These are phyloP conservation scores for Micropterix aruncella DNA, from an alignment of 2,888 invertebrate genomes.

Conservation along the genomic window DNA sequence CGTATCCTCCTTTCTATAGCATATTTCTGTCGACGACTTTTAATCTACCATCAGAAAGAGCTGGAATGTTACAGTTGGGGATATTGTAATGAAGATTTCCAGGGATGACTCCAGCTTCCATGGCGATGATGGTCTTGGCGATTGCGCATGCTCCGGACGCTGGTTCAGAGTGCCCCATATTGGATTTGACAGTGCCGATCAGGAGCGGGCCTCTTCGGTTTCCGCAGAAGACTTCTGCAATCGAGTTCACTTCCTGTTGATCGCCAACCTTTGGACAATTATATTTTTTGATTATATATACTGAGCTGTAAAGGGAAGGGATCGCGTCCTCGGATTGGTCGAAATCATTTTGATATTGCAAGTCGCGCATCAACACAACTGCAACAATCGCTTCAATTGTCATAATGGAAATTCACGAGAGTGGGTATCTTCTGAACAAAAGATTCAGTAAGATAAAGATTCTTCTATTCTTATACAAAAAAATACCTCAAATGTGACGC, in stretches of 20 bases:
- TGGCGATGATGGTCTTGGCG: constrained; percentile 83
- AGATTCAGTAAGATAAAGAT: too few species aligned
- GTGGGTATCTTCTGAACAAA: too few species aligned
- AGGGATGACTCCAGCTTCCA: constrained; percentile 84
- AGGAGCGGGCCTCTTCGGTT: constrained; percentile 65
- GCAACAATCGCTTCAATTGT: too few species aligned
- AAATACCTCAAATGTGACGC: too few species aligned
- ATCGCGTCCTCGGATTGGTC: too few species aligned
- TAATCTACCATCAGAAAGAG: constrained; percentile 79
- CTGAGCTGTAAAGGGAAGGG: too few species aligned
- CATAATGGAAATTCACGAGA: too few species aligned
- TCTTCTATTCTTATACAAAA: too few species aligned
- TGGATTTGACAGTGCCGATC: constrained; percentile 94
- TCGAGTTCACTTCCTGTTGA: constrained; percentile 93
- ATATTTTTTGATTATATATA: too few species aligned
- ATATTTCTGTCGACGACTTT: constrained; percentile 73
- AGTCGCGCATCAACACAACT: too few species aligned
- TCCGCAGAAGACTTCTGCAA: constrained; percentile 82
- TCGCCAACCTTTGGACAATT: constrained; percentile 61
- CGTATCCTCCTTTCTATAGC: constrained; percentile 82
- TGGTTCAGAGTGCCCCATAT: constrained; percentile 98
- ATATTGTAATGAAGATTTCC: constrained; percentile 77
- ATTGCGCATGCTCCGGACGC: constrained; percentile 83
- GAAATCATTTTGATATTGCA: too few species aligned
- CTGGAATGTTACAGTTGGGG: constrained; percentile 86